Percentiles rank a stretch among this genome's conserved stretches.
Evolutionary conservation across 2,113 vertebrate genomes (phyloP).

Genomic region (Platysternon megacephalum): DNA sequence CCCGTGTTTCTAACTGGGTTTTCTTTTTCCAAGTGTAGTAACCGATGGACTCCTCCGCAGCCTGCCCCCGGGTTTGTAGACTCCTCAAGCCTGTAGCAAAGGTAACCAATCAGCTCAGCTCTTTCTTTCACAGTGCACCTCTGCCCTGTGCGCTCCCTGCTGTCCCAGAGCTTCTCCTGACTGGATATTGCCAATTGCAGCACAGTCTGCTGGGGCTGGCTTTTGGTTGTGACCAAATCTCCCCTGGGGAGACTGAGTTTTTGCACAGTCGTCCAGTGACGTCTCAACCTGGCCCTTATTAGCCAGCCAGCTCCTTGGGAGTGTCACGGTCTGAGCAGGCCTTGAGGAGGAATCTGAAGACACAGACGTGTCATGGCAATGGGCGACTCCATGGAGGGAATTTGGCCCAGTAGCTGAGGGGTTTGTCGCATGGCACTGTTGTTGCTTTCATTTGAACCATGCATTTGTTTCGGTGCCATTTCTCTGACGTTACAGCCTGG

Average conservation of each 20-base stretch:
- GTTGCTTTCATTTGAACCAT: background rate
- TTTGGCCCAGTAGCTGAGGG: background rate
- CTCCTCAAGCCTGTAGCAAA: background rate
- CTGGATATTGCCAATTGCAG: background rate
- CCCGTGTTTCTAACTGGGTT: background rate
- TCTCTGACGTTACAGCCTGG: background rate
- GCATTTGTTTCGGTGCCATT: background rate
- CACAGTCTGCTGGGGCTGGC: background rate
- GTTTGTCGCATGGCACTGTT: background rate
- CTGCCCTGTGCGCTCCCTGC: background rate
- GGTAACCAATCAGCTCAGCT: background rate
- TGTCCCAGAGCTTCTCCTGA: background rate
- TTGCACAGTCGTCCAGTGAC: rapidly evolving
- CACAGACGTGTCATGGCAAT: rapidly evolving
- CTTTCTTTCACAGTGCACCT: background rate
- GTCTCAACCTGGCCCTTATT: background rate
- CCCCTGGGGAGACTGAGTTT: rapidly evolving
- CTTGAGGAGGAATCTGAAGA: background rate
- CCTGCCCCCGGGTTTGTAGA: background rate
- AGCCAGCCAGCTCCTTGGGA: rapidly evolving
- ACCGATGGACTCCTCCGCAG: background rate
- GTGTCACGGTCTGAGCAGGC: background rate
- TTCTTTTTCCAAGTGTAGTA: background rate
- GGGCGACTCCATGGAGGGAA: background rate
- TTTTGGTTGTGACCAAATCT: background rate